Evolutionary conservation across 2,888 invertebrate genomes (phyloP), one percentile per base, ranked within the genome.

Genomic region (Trichopoda pennipes): DNA sequence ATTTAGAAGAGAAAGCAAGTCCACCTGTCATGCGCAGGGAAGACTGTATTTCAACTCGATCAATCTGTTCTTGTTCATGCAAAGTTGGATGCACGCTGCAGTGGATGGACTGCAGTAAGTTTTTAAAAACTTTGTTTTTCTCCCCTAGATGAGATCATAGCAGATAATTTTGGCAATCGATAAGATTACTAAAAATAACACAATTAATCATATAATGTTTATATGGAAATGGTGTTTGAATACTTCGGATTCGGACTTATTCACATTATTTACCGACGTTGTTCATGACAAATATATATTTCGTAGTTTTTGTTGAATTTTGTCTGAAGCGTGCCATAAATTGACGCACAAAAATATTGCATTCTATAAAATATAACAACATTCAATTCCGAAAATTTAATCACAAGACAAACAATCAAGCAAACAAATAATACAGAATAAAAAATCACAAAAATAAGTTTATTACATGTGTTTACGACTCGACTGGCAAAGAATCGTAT

Each of bases 241-340:
- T 32, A 16, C 44, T 55, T 47, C 3, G 28, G 3, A 61, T 68
- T 32, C 44, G 53, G 21, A 49, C 55, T 42, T 55, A 23, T 49
- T 73, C 1, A 49, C 61, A 73, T 68, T 60, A 66, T 61, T 61
- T 66, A 55, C 35, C 53, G 61, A 66, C 77, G 23, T 69, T 75
- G 23, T 68, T 69, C 60, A 61, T 47, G 61, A 23, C 28, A 28
- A 74, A 66, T 63, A 70, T 77, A 55, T 49, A 17, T 44, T 49
- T 44, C 55, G 1, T 56, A 38, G 8, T 64, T 64, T 69, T 64
- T 77, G 19, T 56, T 76, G 19, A 17, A 78, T 47, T 79, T 86
- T 86, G 69, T 82, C 83, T 83, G 89, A 88, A 90, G 87, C 89
- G 89, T 89, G 89, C 90, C 90, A 89, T 89, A 89, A 90, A 89